phyloP scores from a whole-genome alignment of 2,113 vertebrate genomes.

The Cyphomyrus discorhynchus region DNA sequence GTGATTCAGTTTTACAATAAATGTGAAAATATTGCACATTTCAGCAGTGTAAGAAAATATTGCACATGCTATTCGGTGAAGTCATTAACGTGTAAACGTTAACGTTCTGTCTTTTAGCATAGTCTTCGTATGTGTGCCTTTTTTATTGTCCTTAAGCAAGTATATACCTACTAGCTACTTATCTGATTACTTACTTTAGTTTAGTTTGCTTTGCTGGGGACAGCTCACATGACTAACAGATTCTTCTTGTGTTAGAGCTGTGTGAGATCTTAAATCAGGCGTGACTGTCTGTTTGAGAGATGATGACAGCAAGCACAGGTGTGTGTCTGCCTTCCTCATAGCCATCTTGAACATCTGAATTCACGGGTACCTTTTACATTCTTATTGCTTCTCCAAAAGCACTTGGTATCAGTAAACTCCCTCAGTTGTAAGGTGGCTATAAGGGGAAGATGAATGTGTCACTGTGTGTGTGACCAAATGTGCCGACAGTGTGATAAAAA shows the following conservation, averaged over 20 bases:
- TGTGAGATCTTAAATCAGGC: neutral
- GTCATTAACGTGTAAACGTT: neutral
- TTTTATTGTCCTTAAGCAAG: neutral
- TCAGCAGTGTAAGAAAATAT: neutral
- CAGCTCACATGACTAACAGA: constrained; percentile 11
- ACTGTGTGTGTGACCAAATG: neutral
- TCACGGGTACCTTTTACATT: neutral
- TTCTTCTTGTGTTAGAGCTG: neutral
- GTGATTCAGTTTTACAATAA: neutral
- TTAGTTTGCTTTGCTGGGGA: neutral
- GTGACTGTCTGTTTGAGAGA: constrained; percentile 1
- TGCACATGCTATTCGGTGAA: neutral
- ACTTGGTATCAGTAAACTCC: neutral
- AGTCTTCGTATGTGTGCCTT: neutral
- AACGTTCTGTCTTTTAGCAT: neutral
- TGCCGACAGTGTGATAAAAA: neutral
- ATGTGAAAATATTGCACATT: neutral
- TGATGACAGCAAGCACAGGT: constrained; percentile 8
- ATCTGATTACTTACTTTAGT: neutral
- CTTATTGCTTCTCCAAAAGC: neutral
- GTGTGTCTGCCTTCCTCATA: neutral
- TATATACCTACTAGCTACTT: neutral
- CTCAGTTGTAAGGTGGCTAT: neutral
- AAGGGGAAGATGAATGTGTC: neutral
- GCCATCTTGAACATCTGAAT: neutral